These are phyloP conservation scores for Therioaphis trifolii DNA, from an alignment of 2,888 invertebrate genomes.

Conservation along the genomic window DNA sequence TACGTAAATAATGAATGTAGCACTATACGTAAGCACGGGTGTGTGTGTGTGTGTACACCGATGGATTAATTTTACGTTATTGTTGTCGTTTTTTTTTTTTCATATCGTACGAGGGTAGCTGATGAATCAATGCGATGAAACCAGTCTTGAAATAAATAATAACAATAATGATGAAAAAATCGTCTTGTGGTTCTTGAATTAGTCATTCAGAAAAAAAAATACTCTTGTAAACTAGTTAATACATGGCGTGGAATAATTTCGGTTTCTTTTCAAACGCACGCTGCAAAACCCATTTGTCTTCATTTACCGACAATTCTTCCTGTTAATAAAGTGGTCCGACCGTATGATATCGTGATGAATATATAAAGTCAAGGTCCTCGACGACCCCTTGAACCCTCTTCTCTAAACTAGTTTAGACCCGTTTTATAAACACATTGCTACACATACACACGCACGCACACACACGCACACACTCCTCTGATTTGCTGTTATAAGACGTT, in stretches of 20 bases:
- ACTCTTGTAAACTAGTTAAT: slow-evolving; percentile 53
- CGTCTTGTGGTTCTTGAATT: slow-evolving; percentile 47
- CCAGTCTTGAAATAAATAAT: slow-evolving; percentile 35
- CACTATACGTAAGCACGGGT: too few species aligned
- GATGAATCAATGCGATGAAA: slow-evolving; percentile 18
- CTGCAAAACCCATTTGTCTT: slow-evolving; percentile 61
- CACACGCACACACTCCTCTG: neutral
- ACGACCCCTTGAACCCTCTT: slow-evolving; percentile 60
- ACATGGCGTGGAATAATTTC: slow-evolving; percentile 53
- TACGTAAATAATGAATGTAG: neutral
- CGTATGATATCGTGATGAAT: slow-evolving; percentile 50
- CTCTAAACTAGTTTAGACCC: slow-evolving; percentile 49
- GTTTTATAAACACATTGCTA: neutral
- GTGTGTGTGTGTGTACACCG: neutral
- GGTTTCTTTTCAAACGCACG: slow-evolving; percentile 36
- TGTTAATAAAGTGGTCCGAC: slow-evolving; percentile 60
- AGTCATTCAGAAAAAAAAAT: slow-evolving; percentile 24
- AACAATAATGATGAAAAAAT: slow-evolving; percentile 9
- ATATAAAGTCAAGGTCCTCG: slow-evolving; percentile 53
- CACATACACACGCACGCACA: neutral
- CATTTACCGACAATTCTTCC: slow-evolving; percentile 61
- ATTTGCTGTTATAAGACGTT: neutral
- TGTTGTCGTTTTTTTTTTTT: slow-evolving; percentile 30
- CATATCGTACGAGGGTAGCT: neutral
- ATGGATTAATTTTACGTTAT: slow-evolving; percentile 50